Conservation (phyloP, 2,113 vertebrate genomes). For the Sitta europaea region DNA sequence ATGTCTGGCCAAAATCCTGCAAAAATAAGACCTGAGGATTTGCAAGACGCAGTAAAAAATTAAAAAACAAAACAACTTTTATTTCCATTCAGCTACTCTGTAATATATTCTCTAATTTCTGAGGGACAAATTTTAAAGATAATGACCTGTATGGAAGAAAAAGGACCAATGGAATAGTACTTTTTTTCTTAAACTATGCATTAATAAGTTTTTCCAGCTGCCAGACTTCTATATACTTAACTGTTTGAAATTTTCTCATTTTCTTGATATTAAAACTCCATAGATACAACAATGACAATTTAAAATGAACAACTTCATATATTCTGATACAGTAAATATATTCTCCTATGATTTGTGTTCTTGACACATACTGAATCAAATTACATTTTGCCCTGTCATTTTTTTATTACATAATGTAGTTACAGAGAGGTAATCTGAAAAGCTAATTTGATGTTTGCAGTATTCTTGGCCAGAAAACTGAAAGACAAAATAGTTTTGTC, state of each 20-base stretch:
- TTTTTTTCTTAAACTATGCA: neutral
- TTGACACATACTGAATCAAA: neutral
- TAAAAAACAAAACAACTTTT: neutral
- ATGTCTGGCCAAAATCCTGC: neutral
- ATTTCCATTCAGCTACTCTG: neutral
- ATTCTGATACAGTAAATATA: neutral
- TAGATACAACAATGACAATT: neutral
- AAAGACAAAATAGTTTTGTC: neutral
- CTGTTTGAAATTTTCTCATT: neutral
- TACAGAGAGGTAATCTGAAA: neutral
- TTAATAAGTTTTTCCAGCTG: neutral
- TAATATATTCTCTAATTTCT: neutral
- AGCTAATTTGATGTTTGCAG: neutral
- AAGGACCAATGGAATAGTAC: fast-evolving
- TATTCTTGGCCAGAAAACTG: neutral
- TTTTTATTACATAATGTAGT: neutral
- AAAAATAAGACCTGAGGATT: neutral
- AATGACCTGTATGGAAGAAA: neutral
- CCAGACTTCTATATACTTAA: neutral
- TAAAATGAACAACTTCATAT: neutral
- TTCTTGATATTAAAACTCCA: neutral
- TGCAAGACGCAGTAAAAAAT: neutral
- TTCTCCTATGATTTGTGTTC: neutral
- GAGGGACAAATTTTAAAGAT: neutral
- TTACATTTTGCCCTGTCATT: neutral